These are phyloP conservation scores for Stenichneumon culpator DNA, from an alignment of 2,888 invertebrate genomes.

Conservation along the genomic window DNA sequence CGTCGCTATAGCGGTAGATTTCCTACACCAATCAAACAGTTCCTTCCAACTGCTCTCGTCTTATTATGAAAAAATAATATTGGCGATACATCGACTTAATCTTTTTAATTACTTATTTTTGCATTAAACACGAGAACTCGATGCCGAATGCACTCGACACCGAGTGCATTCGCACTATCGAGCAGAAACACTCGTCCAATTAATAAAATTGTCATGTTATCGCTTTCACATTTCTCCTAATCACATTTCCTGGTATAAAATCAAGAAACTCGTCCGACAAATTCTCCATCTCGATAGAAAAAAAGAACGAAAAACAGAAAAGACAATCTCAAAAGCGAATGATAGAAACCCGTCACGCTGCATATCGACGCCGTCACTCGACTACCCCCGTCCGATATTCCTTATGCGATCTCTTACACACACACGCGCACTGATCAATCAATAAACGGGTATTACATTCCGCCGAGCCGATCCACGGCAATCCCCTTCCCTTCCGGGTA, in stretches of 20 bases:
- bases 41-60: too few relatives aligned
- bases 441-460: slow-evolving; percentile 54
- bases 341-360: background rate
- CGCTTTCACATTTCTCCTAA: background rate
- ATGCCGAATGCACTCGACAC: background rate
- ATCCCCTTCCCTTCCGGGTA: slow-evolving; percentile 56
- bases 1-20: too few relatives aligned
- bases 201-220: slow-evolving; percentile 23
- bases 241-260: background rate
- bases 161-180: background rate
- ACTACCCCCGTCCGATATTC: slow-evolving; percentile 37
- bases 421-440: slow-evolving; percentile 58
- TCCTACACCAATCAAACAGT: too few relatives aligned
- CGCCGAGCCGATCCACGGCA: slow-evolving; percentile 43
- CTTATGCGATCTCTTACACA: slow-evolving; percentile 36
- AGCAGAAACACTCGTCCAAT: background rate
- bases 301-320: background rate
- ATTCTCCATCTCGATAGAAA: slow-evolving; percentile 24
- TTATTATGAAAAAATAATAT: background rate
- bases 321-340: slow-evolving; percentile 5
- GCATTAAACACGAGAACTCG: background rate
- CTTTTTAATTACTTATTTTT: background rate
- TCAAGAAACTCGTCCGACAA: slow-evolving; percentile 16
- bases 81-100: background rate
- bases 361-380: slow-evolving; percentile 25